Percentiles rank a stretch among this genome's conserved stretches.
Conservation (phyloP, 2,888 invertebrate genomes). For the Syritta pipiens region DNA sequence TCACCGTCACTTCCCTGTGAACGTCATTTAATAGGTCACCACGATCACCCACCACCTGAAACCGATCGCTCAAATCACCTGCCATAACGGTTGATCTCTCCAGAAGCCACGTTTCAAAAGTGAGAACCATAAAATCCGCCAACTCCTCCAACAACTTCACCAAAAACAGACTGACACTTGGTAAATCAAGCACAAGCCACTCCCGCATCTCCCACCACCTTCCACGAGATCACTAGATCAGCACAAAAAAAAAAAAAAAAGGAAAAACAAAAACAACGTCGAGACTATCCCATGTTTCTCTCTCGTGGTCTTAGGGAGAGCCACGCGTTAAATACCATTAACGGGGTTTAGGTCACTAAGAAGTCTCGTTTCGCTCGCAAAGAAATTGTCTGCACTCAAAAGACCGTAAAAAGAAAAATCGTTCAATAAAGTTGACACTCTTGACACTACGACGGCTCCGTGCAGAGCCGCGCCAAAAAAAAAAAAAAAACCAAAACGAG, state of each 20-base stretch:
- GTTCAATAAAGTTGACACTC: slow-evolving; percentile 53
- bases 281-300: slow-evolving; percentile 36
- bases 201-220: slow-evolving; percentile 12
- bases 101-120: not conserved
- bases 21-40: slow-evolving; percentile 5
- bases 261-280: slow-evolving; percentile 11
- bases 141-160: slow-evolving; percentile 4
- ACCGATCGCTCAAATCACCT: too few species aligned
- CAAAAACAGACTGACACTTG: slow-evolving; percentile 24
- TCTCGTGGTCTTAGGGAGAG: slow-evolving; percentile 4
- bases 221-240: slow-evolving; percentile 37
- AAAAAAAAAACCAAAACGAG: too few species aligned
- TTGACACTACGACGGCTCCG: slow-evolving; percentile 48
- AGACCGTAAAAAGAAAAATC: slow-evolving; percentile 5
- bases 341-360: slow-evolving; percentile 36
- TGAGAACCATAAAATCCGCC: slow-evolving; percentile 24
- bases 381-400: slow-evolving; percentile 15
- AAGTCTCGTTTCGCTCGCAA: not conserved
- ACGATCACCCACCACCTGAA: not conserved
- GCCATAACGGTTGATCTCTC: not conserved
- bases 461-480: too few species aligned
- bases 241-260: not conserved
- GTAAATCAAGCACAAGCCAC: slow-evolving; percentile 32
- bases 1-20: not conserved
- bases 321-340: slow-evolving; percentile 44